These are phyloP conservation scores for Yponomeuta sedellus DNA, from an alignment of 2,888 invertebrate genomes.

Conservation along the genomic window DNA sequence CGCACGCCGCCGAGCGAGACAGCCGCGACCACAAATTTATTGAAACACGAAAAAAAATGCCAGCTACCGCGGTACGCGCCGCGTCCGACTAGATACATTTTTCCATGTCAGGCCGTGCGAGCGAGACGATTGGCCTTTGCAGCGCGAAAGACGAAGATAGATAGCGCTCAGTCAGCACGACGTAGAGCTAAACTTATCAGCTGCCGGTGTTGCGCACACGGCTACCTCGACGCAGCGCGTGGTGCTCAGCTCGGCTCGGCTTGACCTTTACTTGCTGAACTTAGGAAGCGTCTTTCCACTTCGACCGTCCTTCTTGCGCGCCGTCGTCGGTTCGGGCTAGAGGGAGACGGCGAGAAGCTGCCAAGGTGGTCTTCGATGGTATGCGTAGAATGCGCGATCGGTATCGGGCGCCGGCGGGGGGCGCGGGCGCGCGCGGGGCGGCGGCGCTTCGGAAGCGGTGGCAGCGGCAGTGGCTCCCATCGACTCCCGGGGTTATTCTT, in stretches of 20 bases:
- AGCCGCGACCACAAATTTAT: conserved; percentile 74
- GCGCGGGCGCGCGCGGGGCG: conserved; percentile 46
- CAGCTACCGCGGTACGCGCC: conserved; percentile 74
- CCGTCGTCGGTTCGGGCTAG: conserved; percentile 40
- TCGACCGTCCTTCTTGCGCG: conserved; percentile 61
- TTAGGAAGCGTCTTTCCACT: conserved; percentile 73
- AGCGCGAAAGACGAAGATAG: conserved; percentile 6
- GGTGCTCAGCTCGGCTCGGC: conserved; percentile 57
- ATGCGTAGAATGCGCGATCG: conserved; percentile 77
- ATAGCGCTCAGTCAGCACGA: conserved; percentile 38
- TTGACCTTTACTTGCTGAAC: conserved; percentile 75
- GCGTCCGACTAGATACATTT: conserved; percentile 75
- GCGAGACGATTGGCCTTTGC: conserved; percentile 40
- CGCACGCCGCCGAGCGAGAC: conserved; percentile 51
- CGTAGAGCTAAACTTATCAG: conserved; percentile 68
- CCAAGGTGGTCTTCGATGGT: conserved; percentile 68
- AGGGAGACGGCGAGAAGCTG: conserved; percentile 63
- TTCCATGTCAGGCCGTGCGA: conserved; percentile 57
- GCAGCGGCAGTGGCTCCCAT: conserved; percentile 57
- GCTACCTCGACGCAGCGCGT: conserved; percentile 60
- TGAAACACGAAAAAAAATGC: conserved; percentile 70
- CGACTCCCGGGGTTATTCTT: conserved; percentile 78
- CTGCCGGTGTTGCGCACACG: conserved; percentile 75
- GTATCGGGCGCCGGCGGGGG: conserved; percentile 66
- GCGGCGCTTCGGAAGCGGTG: conserved; percentile 70